A percentile compares a stretch with the other conserved stretches of the same genome.
Evolutionary conservation across 2,113 vertebrate species (phyloP).

Genomic region (Hippocampus zosterae): DNA sequence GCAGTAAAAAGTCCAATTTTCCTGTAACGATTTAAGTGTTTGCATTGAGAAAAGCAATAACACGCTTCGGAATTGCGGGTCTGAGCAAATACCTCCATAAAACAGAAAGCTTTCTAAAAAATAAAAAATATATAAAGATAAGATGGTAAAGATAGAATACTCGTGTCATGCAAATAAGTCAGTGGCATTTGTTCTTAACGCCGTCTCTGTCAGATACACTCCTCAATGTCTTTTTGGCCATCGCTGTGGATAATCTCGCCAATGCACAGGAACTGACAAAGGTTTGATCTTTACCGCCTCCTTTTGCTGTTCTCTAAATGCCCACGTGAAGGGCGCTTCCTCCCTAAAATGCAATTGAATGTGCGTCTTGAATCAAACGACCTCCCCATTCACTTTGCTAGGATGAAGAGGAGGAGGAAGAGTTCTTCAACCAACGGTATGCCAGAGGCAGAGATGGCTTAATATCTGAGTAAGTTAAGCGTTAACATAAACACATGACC

Average conservation of each 20-base stretch:
- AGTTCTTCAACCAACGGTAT: constrained; percentile 94
- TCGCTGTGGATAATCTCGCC: constrained; percentile 78
- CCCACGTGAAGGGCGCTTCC: not conserved
- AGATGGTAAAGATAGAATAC: not conserved
- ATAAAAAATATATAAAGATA: too few relatives aligned
- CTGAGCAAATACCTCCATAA: not conserved
- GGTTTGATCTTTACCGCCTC: constrained; percentile 31
- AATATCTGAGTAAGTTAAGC: constrained; percentile 93
- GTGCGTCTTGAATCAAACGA: not conserved
- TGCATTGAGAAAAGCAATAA: not conserved
- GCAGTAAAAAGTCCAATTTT: not conserved
- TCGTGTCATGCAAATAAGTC: not conserved
- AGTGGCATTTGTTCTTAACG: constrained; percentile 43
- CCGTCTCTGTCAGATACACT: constrained; percentile 68
- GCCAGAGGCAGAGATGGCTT: constrained; percentile 96
- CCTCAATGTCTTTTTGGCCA: constrained; percentile 79
- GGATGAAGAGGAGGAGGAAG: constrained; percentile 97
- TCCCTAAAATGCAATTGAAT: not conserved
- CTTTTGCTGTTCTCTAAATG: not conserved
- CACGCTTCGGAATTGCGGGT: not conserved
- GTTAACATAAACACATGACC: not conserved
- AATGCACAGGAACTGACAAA: constrained; percentile 78
- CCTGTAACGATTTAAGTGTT: not conserved
- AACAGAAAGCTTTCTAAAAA: not conserved
- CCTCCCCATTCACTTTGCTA: constrained; percentile 46